Conservation (phyloP, 2,797 vertebrate genomes). For the Threskiornis aethiopicus region DNA sequence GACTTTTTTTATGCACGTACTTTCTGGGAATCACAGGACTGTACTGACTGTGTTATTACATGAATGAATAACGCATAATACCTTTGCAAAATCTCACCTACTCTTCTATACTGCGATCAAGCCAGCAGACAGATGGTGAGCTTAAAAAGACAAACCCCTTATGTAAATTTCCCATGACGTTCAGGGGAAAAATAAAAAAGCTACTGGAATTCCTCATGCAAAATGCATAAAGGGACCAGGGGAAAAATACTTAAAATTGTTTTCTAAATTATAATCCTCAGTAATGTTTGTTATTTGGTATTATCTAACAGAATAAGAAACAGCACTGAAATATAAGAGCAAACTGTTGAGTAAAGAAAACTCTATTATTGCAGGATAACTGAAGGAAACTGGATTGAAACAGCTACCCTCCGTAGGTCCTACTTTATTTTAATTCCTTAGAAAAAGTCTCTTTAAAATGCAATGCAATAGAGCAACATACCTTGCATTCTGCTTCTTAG, state of each 20-base stretch:
- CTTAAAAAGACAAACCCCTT: neutral
- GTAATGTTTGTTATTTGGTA: neutral
- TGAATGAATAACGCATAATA: neutral
- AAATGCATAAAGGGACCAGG: neutral
- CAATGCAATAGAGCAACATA: constrained; percentile 45
- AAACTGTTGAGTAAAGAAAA: neutral
- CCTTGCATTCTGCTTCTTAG: constrained; percentile 91
- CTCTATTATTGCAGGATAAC: neutral
- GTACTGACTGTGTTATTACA: too few relatives aligned
- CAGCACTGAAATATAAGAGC: neutral
- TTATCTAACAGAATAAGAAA: neutral
- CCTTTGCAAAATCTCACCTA: neutral
- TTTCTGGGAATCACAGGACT: neutral
- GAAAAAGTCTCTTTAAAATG: neutral
- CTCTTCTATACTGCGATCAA: neutral
- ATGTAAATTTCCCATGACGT: neutral
- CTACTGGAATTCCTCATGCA: neutral
- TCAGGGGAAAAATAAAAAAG: neutral
- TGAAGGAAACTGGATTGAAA: neutral
- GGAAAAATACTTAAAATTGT: neutral
- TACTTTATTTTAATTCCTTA: neutral
- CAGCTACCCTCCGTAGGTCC: neutral
- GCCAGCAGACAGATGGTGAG: neutral
- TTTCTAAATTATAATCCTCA: neutral
- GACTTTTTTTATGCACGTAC: neutral